Evolutionary conservation across 2,888 invertebrate species (phyloP).

Genomic region (Oscheius sp.): DNA sequence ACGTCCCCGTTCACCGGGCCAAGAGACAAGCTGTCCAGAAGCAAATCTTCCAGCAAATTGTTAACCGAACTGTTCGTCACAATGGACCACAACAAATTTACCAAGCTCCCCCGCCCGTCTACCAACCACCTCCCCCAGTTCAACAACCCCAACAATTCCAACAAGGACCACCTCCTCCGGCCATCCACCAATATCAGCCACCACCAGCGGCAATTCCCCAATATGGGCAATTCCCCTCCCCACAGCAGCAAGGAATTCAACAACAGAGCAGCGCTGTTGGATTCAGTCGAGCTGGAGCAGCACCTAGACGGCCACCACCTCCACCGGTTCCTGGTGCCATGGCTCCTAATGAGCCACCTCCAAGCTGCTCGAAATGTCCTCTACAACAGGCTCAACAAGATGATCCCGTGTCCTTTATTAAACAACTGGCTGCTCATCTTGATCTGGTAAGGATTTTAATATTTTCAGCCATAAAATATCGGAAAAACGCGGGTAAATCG

Average conservation of each 20-base stretch:
- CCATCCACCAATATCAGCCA: neutral
- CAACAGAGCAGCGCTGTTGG: neutral
- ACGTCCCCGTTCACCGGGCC: conserved; percentile 33
- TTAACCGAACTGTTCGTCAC: conserved; percentile 19
- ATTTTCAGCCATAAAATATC: neutral
- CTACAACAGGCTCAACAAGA: conserved; percentile 43
- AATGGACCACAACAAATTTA: conserved; percentile 15
- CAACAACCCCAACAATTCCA: neutral
- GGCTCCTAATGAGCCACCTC: conserved; percentile 40
- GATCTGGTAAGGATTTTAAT: conserved; percentile 45
- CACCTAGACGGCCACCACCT: conserved; percentile 47
- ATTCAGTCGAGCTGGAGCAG: conserved; percentile 28
- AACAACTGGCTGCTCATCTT: conserved; percentile 57
- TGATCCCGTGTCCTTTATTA: conserved; percentile 59
- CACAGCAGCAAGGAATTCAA: neutral
- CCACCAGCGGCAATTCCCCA: neutral
- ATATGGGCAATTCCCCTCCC: neutral
- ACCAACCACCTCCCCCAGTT: neutral
- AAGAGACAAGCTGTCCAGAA: conserved; percentile 36
- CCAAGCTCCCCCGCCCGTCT: conserved; percentile 10
- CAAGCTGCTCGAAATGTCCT: conserved; percentile 54
- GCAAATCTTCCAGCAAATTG: conserved; percentile 28
- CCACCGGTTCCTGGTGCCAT: conserved; percentile 44
- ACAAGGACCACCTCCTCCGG: neutral
- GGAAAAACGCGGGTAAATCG: too few species aligned